A percentile compares a stretch with the other conserved stretches of the same genome.
Evolutionary conservation across 2,113 vertebrate species (phyloP).

Genomic region (Cardinalis cardinalis): DNA sequence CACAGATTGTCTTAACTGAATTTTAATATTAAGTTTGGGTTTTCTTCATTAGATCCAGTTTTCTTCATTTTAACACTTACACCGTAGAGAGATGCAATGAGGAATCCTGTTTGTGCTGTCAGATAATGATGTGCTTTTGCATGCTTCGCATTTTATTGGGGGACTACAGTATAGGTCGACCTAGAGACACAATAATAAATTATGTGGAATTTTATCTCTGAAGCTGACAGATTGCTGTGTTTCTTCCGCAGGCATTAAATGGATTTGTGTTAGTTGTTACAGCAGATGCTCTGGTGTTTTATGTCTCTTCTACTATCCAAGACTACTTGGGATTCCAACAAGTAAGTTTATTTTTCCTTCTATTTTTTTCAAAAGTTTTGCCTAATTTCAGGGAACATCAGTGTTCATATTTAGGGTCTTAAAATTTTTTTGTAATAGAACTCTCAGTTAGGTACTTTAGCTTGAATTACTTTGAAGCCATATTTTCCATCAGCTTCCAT

Average conservation of each 20-base stretch:
- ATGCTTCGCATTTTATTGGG: neutral
- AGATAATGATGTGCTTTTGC: neutral
- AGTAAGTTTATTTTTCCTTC: slow-evolving; percentile 54
- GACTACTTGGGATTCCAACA: slow-evolving; percentile 87
- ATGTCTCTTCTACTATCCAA: slow-evolving; percentile 81
- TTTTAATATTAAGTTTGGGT: neutral
- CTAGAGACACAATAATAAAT: neutral
- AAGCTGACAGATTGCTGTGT: slow-evolving; percentile 1
- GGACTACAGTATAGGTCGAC: neutral
- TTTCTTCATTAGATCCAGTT: neutral
- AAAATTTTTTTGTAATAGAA: slow-evolving; percentile 33
- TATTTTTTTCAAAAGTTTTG: neutral
- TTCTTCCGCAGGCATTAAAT: slow-evolving; percentile 76
- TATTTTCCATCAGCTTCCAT: slow-evolving; percentile 25
- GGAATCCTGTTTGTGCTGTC: neutral
- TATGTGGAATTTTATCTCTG: neutral
- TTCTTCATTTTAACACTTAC: neutral
- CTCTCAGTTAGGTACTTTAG: slow-evolving; percentile 9
- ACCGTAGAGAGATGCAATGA: neutral
- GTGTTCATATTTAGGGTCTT: neutral
- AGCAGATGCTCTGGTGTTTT: slow-evolving; percentile 81
- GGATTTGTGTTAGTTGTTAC: slow-evolving; percentile 85
- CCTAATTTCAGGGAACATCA: neutral
- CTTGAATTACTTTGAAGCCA: slow-evolving; percentile 36
- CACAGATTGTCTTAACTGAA: neutral